These are phyloP conservation scores for Manis pentadactyla DNA, from an alignment of 2,797 vertebrate genomes.

Conservation along the genomic window DNA sequence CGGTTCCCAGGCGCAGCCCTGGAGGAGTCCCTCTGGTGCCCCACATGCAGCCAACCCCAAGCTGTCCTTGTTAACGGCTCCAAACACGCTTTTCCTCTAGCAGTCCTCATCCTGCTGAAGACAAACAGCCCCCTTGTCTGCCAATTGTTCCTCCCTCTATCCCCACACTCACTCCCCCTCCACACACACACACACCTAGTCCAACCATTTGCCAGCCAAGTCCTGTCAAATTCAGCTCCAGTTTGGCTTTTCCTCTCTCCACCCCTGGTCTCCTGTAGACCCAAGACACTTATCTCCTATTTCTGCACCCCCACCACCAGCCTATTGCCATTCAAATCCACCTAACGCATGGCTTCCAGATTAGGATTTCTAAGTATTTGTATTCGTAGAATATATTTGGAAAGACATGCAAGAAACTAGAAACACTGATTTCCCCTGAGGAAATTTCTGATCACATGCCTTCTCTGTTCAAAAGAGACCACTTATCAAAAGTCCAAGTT, in stretches of 20 bases:
- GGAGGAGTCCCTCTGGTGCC: not conserved
- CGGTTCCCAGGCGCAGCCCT: not conserved
- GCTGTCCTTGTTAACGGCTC: not conserved
- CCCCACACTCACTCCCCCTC: not conserved
- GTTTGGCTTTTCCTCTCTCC: not conserved
- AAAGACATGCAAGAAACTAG: slow-evolving; percentile 5
- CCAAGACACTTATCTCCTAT: not conserved
- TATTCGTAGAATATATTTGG: not conserved
- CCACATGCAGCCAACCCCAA: not conserved
- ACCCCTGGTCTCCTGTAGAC: not conserved
- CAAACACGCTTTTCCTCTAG: not conserved
- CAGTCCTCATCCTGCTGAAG: not conserved
- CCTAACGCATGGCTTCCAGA: not conserved
- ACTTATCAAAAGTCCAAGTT: not conserved
- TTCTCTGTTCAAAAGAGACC: slow-evolving; percentile 8
- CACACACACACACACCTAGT: not conserved
- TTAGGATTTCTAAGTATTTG: slow-evolving; percentile 1
- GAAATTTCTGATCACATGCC: not conserved
- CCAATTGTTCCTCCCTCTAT: not conserved
- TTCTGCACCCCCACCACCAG: not conserved
- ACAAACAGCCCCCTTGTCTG: not conserved
- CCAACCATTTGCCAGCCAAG: not conserved
- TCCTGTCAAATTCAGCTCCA: not conserved
- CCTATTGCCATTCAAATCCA: not conserved
- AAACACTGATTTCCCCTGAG: not conserved